Evolutionary conservation across 2,113 vertebrate genomes (phyloP).

Genomic region (Mohoua ochrocephala): DNA sequence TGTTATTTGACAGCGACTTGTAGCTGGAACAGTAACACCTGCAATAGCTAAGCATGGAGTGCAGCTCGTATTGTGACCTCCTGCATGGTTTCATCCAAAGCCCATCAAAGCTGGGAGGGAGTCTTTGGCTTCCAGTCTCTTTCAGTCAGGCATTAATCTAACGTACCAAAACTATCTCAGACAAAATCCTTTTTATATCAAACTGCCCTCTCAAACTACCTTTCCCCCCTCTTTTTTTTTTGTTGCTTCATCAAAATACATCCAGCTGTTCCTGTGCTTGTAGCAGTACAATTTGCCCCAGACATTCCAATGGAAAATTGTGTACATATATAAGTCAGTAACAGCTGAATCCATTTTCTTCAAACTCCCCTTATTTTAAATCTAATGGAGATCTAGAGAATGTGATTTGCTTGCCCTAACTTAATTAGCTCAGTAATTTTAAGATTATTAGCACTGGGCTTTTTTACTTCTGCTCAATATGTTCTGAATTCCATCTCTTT

Average conservation of each 20-base stretch:
- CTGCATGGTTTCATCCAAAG: background rate
- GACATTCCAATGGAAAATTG: conserved; percentile 47
- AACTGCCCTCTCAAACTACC: background rate
- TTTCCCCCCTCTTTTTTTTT: background rate
- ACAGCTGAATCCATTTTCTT: conserved; percentile 58
- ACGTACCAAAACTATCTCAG: background rate
- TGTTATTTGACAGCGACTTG: background rate
- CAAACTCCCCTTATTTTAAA: conserved; percentile 29
- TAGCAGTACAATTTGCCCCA: conserved; percentile 37
- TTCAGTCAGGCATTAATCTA: conserved; percentile 26
- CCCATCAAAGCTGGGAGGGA: background rate
- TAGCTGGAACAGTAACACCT: conserved; percentile 20
- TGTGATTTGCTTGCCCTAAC: conserved; percentile 39
- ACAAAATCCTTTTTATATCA: conserved; percentile 32
- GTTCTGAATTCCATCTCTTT: conserved; percentile 38
- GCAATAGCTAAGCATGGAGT: background rate
- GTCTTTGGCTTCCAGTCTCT: conserved; percentile 6
- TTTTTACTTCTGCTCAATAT: conserved; percentile 46
- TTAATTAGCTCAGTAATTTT: conserved; percentile 39
- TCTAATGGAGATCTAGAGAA: conserved; percentile 30
- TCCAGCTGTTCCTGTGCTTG: conserved; percentile 43
- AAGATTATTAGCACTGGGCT: background rate
- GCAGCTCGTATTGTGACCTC: background rate
- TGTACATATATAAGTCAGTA: conserved; percentile 3
- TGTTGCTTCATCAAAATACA: conserved; percentile 44